Evolutionary conservation across 2,888 invertebrate genomes (phyloP).

Genomic region (Nematopogon swammerdamellus): DNA sequence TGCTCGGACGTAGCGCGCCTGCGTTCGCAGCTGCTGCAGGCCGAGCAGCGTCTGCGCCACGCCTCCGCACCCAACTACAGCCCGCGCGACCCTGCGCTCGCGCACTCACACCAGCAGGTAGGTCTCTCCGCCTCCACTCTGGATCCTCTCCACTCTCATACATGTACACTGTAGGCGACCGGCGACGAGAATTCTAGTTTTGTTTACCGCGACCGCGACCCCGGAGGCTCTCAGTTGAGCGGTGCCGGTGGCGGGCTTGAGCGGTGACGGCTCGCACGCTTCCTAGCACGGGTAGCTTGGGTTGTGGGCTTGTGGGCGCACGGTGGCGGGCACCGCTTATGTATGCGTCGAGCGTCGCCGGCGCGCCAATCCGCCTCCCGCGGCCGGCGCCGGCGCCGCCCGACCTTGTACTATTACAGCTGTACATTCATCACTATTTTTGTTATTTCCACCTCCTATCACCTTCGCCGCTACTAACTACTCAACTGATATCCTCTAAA

Average conservation of each 20-base stretch:
- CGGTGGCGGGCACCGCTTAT: slow-evolving; percentile 23
- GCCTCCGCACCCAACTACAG: slow-evolving; percentile 81
- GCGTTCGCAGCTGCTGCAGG: slow-evolving; percentile 79
- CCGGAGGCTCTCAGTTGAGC: slow-evolving; percentile 23
- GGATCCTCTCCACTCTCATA: slow-evolving; percentile 11
- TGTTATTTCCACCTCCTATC: slow-evolving; percentile 36
- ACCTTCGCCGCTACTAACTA: slow-evolving; percentile 31
- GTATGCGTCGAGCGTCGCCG: slow-evolving; percentile 16
- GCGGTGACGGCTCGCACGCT: slow-evolving; percentile 3
- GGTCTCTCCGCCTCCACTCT: slow-evolving; percentile 34
- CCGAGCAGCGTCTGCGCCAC: slow-evolving; percentile 82
- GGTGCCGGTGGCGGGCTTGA: slow-evolving; percentile 12
- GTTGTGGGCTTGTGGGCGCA: slow-evolving; percentile 15
- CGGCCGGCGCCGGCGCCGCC: too few relatives aligned
- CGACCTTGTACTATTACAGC: slow-evolving; percentile 12
- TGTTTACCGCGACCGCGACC: slow-evolving; percentile 29
- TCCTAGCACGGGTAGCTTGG: neutral
- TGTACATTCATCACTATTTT: slow-evolving; percentile 32
- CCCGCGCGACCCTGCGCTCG: slow-evolving; percentile 79
- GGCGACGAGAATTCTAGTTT: slow-evolving; percentile 42
- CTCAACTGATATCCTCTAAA: slow-evolving; percentile 53
- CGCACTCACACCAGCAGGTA: slow-evolving; percentile 86
- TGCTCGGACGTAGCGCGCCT: slow-evolving; percentile 83
- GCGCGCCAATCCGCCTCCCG: slow-evolving; percentile 10
- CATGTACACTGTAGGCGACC: slow-evolving; percentile 20